Percentiles rank a stretch among this genome's conserved stretches.
These are phyloP conservation scores for Anhinga rufa DNA, from an alignment of 2,113 vertebrate genomes.

Conservation along the genomic window DNA sequence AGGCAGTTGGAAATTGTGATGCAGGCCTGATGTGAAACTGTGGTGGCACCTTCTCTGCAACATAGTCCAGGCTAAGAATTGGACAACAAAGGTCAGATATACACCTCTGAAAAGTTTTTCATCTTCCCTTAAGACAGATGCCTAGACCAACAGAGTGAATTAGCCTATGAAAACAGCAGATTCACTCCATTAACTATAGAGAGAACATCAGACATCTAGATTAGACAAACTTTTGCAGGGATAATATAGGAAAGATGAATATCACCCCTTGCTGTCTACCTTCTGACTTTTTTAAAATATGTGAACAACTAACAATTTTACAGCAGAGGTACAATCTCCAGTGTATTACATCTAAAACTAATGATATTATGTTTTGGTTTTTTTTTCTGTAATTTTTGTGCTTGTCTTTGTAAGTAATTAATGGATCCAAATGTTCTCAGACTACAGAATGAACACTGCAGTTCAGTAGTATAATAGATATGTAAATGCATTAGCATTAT, in stretches of 20 bases:
- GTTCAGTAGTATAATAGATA: not conserved
- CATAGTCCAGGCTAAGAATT: not conserved
- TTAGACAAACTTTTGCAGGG: not conserved
- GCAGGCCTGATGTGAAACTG: not conserved
- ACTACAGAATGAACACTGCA: not conserved
- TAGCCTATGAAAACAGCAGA: not conserved
- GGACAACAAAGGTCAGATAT: not conserved
- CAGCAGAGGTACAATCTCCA: not conserved
- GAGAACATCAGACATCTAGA: not conserved
- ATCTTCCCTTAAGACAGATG: not conserved
- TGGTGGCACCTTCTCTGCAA: not conserved
- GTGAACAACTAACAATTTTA: not conserved
- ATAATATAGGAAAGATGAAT: not conserved
- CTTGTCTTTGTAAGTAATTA: not conserved
- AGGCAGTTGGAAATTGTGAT: not conserved
- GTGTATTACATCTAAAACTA: not conserved
- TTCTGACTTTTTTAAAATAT: not conserved
- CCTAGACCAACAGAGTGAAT: not conserved
- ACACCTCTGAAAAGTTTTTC: not conserved
- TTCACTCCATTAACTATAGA: not conserved
- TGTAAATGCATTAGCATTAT: not conserved
- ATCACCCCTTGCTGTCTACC: not conserved
- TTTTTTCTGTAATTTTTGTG: not conserved
- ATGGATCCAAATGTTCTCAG: not conserved
- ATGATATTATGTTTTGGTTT: not conserved